These are phyloP conservation scores for Desmophyllum pertusum DNA, from an alignment of 92 coral and sea anemone species.

Conservation along the genomic window DNA sequence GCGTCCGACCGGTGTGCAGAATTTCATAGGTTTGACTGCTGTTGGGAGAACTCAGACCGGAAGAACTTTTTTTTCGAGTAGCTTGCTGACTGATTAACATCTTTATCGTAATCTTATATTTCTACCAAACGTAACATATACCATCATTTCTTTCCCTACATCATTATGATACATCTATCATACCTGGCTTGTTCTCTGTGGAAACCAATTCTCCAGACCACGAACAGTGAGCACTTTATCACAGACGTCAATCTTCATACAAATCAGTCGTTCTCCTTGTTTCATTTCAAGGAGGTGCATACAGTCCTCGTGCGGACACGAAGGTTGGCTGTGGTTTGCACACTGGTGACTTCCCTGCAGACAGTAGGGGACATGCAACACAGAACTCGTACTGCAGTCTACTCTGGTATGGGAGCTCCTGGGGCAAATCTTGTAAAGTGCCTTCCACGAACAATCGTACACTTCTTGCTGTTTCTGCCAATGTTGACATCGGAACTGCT, in stretches of 20 bases:
- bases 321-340: neutral
- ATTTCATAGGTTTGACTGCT: no score
- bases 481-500: no score
- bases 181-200: neutral
- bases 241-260: neutral
- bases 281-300: neutral
- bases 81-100: no score
- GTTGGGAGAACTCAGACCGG: no score
- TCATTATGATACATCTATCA: no score
- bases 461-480: neutral
- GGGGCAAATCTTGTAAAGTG: neutral
- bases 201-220: slow-evolving; percentile 13
- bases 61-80: no score
- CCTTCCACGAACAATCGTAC: neutral
- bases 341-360: neutral
- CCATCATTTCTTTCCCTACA: no score
- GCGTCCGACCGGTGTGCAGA: no score
- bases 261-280: neutral
- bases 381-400: neutral
- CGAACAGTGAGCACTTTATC: neutral
- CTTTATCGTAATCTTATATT: no score
- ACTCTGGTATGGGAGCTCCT: neutral
- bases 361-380: slow-evolving; percentile 1
- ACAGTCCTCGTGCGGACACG: neutral
- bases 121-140: no score